A percentile compares a stretch with the other conserved stretches of the same genome.
Evolutionary conservation across 2,797 vertebrate species (phyloP).

Genomic region (Poecilia velifera): DNA sequence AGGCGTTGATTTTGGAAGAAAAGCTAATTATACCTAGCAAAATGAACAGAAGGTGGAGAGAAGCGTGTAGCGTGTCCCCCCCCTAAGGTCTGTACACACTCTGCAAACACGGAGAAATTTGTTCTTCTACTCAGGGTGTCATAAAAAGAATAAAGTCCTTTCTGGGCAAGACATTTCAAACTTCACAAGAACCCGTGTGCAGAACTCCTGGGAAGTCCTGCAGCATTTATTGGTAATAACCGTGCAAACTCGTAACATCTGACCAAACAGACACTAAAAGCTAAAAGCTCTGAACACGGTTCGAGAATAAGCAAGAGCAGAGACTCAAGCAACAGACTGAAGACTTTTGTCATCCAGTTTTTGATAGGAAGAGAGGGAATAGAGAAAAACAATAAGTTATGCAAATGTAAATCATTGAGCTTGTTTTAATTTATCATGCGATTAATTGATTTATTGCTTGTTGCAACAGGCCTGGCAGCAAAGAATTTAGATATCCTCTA

Average conservation of each 20-base stretch:
- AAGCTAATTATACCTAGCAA: background rate
- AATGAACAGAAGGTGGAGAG: slow-evolving; percentile 3
- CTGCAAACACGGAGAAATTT: background rate
- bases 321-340: background rate
- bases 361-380: too few species aligned
- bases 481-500: background rate
- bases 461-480: too few species aligned
- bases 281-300: background rate
- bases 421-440: too few species aligned
- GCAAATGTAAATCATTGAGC: too few species aligned
- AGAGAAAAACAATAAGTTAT: too few species aligned
- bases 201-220: background rate
- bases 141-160: background rate
- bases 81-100: background rate
- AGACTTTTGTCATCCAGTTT: too few species aligned
- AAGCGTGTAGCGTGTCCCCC: background rate
- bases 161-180: background rate
- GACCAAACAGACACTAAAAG: background rate
- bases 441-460: too few species aligned
- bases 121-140: background rate
- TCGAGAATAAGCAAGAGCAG: background rate
- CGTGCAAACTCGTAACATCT: background rate
- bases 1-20: background rate
- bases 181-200: background rate
- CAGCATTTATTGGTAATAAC: background rate